Conservation (phyloP, 2,113 vertebrate species). For the Balaeniceps rex region DNA sequence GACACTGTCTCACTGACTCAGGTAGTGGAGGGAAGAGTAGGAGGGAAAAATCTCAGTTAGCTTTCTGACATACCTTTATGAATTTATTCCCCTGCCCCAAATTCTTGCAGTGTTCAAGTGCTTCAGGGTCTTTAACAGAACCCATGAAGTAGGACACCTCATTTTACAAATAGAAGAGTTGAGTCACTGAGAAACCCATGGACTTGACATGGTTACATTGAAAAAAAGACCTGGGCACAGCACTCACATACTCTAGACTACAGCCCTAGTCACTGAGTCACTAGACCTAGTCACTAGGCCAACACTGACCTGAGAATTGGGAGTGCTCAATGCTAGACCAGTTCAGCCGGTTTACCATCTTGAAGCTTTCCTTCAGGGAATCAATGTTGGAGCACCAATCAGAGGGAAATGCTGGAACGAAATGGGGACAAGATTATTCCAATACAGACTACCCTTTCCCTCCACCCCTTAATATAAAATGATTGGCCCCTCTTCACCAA, state of each 20-base stretch:
- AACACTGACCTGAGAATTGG: conserved; percentile 86
- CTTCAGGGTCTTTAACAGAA: background rate
- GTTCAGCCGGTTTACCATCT: conserved; percentile 91
- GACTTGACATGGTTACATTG: accelerated
- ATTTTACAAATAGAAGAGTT: background rate
- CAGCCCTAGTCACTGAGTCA: background rate
- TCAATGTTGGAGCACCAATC: conserved; percentile 93
- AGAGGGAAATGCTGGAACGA: conserved; percentile 79
- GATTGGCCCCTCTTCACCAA: background rate
- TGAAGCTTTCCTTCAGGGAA: conserved; percentile 95
- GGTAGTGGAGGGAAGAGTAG: background rate
- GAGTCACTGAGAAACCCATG: background rate
- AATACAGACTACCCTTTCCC: background rate
- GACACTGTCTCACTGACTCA: background rate
- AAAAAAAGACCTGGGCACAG: background rate
- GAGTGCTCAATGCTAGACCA: conserved; percentile 96
- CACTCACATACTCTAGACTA: background rate
- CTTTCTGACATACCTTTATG: background rate
- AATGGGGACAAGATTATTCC: background rate
- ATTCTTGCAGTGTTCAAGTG: background rate
- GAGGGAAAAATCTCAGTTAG: background rate
- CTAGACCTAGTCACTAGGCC: background rate
- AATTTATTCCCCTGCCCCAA: background rate
- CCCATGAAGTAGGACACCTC: background rate
- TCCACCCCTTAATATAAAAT: background rate